Evolutionary conservation across 1,140 invertebrate genomes (phyloP).

Genomic region (Drepana arcuata): DNA sequence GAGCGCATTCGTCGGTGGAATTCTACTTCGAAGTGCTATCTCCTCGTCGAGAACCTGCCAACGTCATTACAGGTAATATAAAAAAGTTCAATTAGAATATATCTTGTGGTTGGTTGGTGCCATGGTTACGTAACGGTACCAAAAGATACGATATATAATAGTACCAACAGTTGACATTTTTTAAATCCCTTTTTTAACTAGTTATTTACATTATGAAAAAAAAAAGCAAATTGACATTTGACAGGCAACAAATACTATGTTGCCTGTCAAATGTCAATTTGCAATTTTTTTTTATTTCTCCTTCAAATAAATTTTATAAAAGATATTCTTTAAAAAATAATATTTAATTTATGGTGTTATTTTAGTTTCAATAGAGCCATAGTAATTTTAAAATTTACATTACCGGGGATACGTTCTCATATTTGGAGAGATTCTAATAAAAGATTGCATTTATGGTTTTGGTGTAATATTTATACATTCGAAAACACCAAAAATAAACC

Average conservation of each 20-base stretch:
- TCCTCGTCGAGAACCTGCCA: constrained; percentile 76
- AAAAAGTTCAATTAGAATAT: constrained; percentile 1
- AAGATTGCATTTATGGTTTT: too few relatives aligned
- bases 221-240: background rate
- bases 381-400: too few relatives aligned
- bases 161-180: background rate
- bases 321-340: too few relatives aligned
- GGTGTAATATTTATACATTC: too few relatives aligned
- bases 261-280: background rate
- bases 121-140: background rate
- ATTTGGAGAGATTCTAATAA: too few relatives aligned
- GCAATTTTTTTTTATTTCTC: too few relatives aligned
- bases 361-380: too few relatives aligned
- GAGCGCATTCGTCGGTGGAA: constrained; percentile 77
- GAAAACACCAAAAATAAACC: too few relatives aligned
- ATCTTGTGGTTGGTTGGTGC: background rate
- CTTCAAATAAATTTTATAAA: too few relatives aligned
- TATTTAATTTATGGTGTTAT: too few relatives aligned
- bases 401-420: too few relatives aligned
- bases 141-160: background rate
- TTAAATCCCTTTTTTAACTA: background rate
- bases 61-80: constrained; percentile 72
- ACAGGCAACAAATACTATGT: too few relatives aligned
- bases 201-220: background rate
- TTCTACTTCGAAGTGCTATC: constrained; percentile 76